These are phyloP conservation scores for Thamnophis sirtalis DNA, from an alignment of 2,113 vertebrate species.

Conservation along the genomic window DNA sequence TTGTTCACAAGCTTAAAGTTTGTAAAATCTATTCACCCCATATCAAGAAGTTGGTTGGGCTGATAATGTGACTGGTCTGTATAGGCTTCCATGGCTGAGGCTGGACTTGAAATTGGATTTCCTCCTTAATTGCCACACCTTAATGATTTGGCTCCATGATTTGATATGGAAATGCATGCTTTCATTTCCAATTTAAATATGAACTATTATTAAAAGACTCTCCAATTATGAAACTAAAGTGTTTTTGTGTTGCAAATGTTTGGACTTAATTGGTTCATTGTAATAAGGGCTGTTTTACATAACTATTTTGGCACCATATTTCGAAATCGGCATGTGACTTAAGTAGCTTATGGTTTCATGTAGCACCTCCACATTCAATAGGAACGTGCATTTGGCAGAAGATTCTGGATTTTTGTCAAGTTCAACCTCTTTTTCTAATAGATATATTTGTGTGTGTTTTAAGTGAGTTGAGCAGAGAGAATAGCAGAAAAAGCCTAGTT, in stretches of 20 bases:
- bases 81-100: background rate
- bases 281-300: slow-evolving; percentile 9
- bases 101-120: background rate
- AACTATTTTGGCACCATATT: slow-evolving; percentile 18
- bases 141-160: slow-evolving; percentile 12
- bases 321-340: background rate
- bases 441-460: slow-evolving; percentile 28
- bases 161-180: slow-evolving; percentile 28
- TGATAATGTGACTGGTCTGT: background rate
- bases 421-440: slow-evolving; percentile 41
- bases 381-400: slow-evolving; percentile 45
- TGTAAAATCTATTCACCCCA: background rate
- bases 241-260: slow-evolving; percentile 14
- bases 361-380: slow-evolving; percentile 47
- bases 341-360: background rate
- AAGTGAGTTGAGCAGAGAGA: slow-evolving; percentile 20
- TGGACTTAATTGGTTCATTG: slow-evolving; percentile 14
- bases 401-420: slow-evolving; percentile 29
- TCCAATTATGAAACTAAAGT: background rate
- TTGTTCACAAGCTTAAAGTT: background rate
- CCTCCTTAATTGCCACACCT: background rate
- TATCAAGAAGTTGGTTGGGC: background rate
- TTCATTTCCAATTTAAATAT: slow-evolving; percentile 17
- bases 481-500: slow-evolving; percentile 44
- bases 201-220: background rate